phyloP scores from a whole-genome alignment of 2,113 vertebrate species.

The Mormoops blainvillei region DNA sequence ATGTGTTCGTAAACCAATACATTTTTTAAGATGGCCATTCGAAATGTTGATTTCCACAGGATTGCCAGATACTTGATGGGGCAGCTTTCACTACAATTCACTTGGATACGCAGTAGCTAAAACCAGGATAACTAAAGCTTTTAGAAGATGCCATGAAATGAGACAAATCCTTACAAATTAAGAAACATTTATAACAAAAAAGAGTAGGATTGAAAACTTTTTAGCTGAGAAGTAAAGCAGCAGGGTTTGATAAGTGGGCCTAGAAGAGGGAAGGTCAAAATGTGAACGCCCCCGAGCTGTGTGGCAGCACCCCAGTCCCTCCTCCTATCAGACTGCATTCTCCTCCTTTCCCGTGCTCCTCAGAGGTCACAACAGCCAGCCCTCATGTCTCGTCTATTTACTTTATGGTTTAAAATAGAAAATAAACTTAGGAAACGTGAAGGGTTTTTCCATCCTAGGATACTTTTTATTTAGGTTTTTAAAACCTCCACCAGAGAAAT shows the following conservation, averaged over 20 bases:
- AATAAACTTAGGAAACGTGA: neutral
- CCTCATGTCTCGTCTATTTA: neutral
- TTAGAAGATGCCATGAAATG: neutral
- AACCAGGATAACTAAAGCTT: neutral
- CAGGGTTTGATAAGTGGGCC: neutral
- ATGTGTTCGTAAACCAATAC: neutral
- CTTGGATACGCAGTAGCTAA: neutral
- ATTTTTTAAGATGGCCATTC: neutral
- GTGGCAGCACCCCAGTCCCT: neutral
- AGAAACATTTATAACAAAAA: conserved; percentile 29
- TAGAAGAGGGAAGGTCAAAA: neutral
- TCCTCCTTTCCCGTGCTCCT: neutral
- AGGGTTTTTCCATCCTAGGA: neutral
- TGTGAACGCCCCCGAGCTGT: neutral
- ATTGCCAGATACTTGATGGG: neutral
- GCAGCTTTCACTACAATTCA: neutral
- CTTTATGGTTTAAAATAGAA: neutral
- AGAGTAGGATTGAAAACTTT: neutral
- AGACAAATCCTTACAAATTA: neutral
- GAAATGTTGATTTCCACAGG: neutral
- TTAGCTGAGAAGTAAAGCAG: neutral
- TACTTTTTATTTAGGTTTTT: neutral
- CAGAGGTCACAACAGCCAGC: neutral
- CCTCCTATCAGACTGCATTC: neutral
- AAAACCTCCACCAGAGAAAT: neutral